Percentiles rank a stretch among this genome's conserved stretches.
These are phyloP conservation scores for Microctenopoma lineatum DNA, from an alignment of 2,797 vertebrate genomes.

Conservation along the genomic window DNA sequence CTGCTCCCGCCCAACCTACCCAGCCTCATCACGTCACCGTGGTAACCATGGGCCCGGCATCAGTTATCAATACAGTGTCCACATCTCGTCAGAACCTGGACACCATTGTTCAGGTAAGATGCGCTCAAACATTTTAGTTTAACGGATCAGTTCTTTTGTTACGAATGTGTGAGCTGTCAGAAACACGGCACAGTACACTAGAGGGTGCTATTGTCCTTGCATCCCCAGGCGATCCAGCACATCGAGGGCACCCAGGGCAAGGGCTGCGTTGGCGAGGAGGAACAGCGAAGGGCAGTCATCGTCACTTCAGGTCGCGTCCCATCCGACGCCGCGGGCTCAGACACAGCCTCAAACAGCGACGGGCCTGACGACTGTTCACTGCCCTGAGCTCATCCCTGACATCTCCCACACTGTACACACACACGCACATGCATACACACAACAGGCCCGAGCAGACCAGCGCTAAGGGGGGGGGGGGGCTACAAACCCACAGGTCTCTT, in stretches of 20 bases:
- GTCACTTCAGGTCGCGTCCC: conserved; percentile 88
- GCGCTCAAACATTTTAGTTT: background rate
- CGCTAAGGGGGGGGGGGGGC: conserved; percentile 60
- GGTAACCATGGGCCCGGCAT: conserved; percentile 96
- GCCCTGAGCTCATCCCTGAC: conserved; percentile 83
- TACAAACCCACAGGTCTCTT: conserved; percentile 59
- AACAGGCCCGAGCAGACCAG: conserved; percentile 39
- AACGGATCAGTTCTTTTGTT: background rate
- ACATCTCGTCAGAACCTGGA: conserved; percentile 98
- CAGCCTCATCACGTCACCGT: conserved; percentile 95
- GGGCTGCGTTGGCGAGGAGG: conserved; percentile 85
- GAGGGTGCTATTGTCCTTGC: conserved; percentile 41
- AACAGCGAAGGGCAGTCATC: conserved; percentile 92
- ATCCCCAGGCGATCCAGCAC: conserved; percentile 95
- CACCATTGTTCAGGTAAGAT: conserved; percentile 96
- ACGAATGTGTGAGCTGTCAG: background rate
- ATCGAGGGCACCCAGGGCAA: conserved; percentile 97
- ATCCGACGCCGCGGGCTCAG: conserved; percentile 87
- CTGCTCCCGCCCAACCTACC: conserved; percentile 87
- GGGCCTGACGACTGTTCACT: conserved; percentile 89
- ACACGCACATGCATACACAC: conserved; percentile 50
- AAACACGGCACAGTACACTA: conserved; percentile 36
- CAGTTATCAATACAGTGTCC: conserved; percentile 96
- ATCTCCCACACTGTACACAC: conserved; percentile 31
- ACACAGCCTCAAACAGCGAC: conserved; percentile 92